Base-by-base conservation (phyloP, 2,888 invertebrate genomes). In the Euspilapteryx auroguttella region DNA sequence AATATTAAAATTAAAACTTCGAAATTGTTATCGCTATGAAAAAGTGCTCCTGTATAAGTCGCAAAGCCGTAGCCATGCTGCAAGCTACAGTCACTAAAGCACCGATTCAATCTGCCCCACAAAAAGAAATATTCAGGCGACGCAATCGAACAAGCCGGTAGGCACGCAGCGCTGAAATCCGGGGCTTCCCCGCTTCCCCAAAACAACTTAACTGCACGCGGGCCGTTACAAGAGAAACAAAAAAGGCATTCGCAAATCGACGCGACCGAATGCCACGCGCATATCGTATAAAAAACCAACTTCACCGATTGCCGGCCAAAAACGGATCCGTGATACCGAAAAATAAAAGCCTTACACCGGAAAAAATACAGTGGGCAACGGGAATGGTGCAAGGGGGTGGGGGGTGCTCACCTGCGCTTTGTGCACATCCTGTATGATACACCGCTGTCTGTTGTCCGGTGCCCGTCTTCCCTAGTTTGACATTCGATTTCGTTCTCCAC, bases 301-400 rank as follows among this genome's bases (percentile, higher is more conserved):
- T 62, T 52, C 46, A 46, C 62, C 66, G 64, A 66, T 69, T 55
- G 66, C 47, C 54, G 61, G 58, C 73, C 69, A 69, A 69, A 69
- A 71, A 61, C 69, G 73, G 65, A 61, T 59, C 69, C 53, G 71
- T 66, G 69, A 73, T 73, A 75, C 75, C 75, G 57, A 75, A 64
- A 75, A 75, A 69, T 73, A 75, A 71, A 73, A 64, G 62, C 49
- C 66, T 68, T 68, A 53, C 66, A 42, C 48, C 49, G 54, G 59
- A 59, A 63, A 65, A 71, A 73, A 71, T 64, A 66, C 59, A 69
- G 53, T 51, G 56, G 34, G 28, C 14, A 21, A 53, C 47, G 47
- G 45, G 43, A 38, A 44, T 50, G 47, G 41, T 39, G 45, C 40
- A 38, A 40, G 38, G 41, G 41, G 44, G 36, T 38, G 37, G 47